Percentiles rank a stretch among this genome's conserved stretches.
Evolutionary conservation across 2,113 vertebrate species (phyloP).

Genomic region (Hiodon alosoides): DNA sequence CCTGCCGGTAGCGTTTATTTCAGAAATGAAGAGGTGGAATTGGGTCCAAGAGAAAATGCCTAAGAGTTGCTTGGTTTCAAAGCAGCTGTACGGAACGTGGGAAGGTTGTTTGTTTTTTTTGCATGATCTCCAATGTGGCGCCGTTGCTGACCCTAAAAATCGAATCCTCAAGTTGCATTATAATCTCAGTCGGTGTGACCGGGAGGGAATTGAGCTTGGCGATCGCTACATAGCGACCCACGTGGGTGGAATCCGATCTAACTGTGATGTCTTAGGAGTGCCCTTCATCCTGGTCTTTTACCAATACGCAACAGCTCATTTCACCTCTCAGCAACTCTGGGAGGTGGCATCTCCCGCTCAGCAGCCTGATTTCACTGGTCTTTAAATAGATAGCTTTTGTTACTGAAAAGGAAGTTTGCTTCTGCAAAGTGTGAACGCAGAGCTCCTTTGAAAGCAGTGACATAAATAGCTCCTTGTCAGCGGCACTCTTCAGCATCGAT

Average conservation of each 20-base stretch:
- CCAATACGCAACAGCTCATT: slow-evolving; percentile 9
- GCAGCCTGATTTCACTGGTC: slow-evolving; percentile 25
- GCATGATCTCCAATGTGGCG: neutral
- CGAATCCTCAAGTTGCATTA: neutral
- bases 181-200: slow-evolving; percentile 30
- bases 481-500: slow-evolving; percentile 31
- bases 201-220: slow-evolving; percentile 21
- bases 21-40: neutral
- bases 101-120: neutral
- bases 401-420: slow-evolving; percentile 56
- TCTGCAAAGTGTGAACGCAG: slow-evolving; percentile 53
- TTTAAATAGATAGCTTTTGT: slow-evolving; percentile 52
- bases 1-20: neutral
- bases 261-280: neutral
- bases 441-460: slow-evolving; percentile 42
- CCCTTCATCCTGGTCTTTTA: neutral
- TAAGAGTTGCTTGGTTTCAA: neutral
- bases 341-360: slow-evolving; percentile 38
- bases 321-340: slow-evolving; percentile 27
- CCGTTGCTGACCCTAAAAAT: neutral
- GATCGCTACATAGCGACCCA: slow-evolving; percentile 14
- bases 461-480: slow-evolving; percentile 55
- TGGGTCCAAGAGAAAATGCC: neutral
- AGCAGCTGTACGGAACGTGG: neutral
- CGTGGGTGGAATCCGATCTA: neutral